Percentiles rank a stretch among this genome's conserved stretches.
Conservation (phyloP, 2,888 invertebrate genomes). For the Cerceris rybyensis region DNA sequence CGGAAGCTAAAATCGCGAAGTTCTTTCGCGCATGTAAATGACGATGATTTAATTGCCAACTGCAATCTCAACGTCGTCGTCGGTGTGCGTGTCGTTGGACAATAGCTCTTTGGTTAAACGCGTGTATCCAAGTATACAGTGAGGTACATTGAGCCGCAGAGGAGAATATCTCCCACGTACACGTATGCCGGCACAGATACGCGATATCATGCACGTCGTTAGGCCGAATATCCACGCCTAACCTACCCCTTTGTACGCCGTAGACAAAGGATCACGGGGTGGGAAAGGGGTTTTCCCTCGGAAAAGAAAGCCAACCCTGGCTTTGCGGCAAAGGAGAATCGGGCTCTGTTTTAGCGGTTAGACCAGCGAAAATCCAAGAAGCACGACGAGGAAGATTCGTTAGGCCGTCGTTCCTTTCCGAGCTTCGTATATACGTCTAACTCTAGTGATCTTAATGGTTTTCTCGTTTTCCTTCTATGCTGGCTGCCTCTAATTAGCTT, state of each 20-base stretch:
- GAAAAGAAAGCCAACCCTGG: conserved; percentile 3
- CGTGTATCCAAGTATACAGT: conserved; percentile 24
- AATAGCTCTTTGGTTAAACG: conserved; percentile 24
- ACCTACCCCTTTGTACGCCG: conserved; percentile 51
- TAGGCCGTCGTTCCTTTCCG: neutral
- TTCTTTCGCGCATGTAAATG: neutral
- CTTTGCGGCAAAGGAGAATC: neutral
- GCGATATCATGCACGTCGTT: conserved; percentile 50
- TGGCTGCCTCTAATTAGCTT: conserved; percentile 20
- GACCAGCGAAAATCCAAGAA: neutral
- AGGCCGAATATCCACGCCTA: conserved; percentile 47
- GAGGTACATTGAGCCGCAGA: conserved; percentile 35
- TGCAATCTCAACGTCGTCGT: conserved; percentile 33
- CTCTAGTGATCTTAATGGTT: conserved; percentile 8
- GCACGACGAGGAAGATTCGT: neutral
- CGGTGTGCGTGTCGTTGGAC: conserved; percentile 36
- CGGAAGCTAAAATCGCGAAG: conserved; percentile 4
- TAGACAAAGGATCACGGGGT: conserved; percentile 37
- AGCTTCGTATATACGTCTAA: neutral
- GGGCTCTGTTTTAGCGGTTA: neutral
- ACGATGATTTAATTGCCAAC: conserved; percentile 17
- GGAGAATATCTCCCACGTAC: conserved; percentile 29
- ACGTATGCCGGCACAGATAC: conserved; percentile 36
- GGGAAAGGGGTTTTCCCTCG: conserved; percentile 8
- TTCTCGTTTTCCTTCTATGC: conserved; percentile 4